Evolutionary conservation across 2,888 invertebrate species (phyloP).

Genomic region (Ryuthela nishihirai): DNA sequence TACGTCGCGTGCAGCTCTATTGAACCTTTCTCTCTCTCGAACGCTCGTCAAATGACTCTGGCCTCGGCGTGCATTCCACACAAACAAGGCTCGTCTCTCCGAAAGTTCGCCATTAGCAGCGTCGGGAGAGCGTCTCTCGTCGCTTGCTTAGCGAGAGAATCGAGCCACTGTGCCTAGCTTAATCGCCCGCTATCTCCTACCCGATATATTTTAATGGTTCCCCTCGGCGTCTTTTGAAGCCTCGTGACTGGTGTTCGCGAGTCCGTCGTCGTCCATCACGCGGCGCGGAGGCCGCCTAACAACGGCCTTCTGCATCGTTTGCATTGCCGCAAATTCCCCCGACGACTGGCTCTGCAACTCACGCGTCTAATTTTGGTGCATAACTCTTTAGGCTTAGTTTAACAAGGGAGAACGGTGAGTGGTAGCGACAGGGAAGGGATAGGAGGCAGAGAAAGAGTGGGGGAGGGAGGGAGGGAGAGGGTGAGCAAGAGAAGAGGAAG

Average conservation of each 20-base stretch:
- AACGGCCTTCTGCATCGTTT: too few relatives aligned
- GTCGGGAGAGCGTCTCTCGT: too few relatives aligned
- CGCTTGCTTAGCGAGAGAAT: too few relatives aligned
- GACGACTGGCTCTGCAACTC: conserved; percentile 25
- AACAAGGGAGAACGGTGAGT: conserved; percentile 32
- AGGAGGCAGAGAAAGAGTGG: conserved; percentile 1
- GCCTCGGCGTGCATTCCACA: too few relatives aligned
- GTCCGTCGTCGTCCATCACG: too few relatives aligned
- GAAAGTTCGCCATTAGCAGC: too few relatives aligned
- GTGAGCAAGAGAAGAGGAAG: conserved; percentile 8
- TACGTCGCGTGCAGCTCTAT: too few relatives aligned
- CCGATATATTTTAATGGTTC: conserved; percentile 40
- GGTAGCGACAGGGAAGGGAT: conserved; percentile 1
- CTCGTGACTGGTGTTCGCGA: conserved; percentile 37
- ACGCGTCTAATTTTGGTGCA: conserved; percentile 37
- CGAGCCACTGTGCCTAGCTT: too few relatives aligned
- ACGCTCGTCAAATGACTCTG: too few relatives aligned
- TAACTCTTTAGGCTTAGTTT: conserved; percentile 38
- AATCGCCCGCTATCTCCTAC: conserved; percentile 32
- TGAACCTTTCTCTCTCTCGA: too few relatives aligned
- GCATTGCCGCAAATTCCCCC: conserved; percentile 12
- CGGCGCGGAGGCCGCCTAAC: too few relatives aligned
- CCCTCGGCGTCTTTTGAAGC: conserved; percentile 37
- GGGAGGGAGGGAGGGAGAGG: conserved; percentile 1
- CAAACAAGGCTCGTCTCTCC: too few relatives aligned